Evolutionary conservation across 2,888 invertebrate species (phyloP).

Genomic region (Cephalotes varians): DNA sequence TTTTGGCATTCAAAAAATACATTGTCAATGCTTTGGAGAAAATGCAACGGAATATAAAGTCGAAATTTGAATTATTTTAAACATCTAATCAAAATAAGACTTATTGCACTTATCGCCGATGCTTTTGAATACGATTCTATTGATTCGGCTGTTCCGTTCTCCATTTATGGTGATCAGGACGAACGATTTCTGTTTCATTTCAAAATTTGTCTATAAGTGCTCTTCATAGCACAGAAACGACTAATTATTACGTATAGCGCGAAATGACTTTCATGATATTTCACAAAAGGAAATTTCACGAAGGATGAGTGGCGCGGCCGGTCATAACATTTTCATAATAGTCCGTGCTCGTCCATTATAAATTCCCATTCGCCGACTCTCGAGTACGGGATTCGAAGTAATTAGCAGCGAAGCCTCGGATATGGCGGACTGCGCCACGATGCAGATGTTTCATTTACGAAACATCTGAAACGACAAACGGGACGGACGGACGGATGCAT

Average conservation of each 20-base stretch:
- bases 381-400: constrained; percentile 60
- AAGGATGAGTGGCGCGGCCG: constrained; percentile 21
- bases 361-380: constrained; percentile 46
- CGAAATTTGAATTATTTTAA: neutral
- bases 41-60: neutral
- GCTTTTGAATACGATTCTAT: neutral
- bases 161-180: neutral
- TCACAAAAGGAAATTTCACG: constrained; percentile 1
- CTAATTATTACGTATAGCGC: constrained; percentile 6
- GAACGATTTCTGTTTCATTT: neutral
- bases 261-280: constrained; percentile 21
- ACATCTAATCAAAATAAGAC: neutral
- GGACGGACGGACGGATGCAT: constrained; percentile 72
- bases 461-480: constrained; percentile 82
- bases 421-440: constrained; percentile 63
- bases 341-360: constrained; percentile 47
- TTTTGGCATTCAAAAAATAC: neutral
- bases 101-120: neutral
- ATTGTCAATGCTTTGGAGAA: neutral
- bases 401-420: constrained; percentile 72
- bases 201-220: neutral
- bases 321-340: constrained; percentile 65
- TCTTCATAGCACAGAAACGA: neutral
- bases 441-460: constrained; percentile 82
- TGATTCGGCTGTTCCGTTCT: neutral